Conservation (phyloP, 2,113 vertebrate genomes). For the Cacatua alba region DNA sequence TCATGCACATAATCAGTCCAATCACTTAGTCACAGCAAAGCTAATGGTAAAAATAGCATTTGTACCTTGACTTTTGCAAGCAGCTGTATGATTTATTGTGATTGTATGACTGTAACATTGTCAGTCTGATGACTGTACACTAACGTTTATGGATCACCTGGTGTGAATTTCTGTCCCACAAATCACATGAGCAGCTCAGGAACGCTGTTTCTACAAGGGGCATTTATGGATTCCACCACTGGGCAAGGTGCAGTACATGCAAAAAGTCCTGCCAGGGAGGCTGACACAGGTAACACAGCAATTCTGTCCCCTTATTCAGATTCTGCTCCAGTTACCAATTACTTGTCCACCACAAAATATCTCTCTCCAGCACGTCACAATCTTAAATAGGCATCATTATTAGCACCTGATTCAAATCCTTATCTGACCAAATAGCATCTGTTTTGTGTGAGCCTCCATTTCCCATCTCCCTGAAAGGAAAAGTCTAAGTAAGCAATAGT, state of each 20-base stretch:
- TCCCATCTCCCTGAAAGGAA: not conserved
- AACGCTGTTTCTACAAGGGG: not conserved
- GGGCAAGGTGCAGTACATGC: not conserved
- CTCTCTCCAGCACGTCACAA: not conserved
- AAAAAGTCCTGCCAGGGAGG: not conserved
- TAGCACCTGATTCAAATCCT: not conserved
- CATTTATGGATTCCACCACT: not conserved
- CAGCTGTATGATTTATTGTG: not conserved
- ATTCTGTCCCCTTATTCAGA: not conserved
- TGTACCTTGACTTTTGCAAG: not conserved
- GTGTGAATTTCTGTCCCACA: not conserved
- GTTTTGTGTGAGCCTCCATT: not conserved
- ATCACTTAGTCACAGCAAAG: not conserved
- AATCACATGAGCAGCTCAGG: not conserved
- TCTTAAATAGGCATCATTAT: not conserved
- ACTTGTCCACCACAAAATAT: not conserved
- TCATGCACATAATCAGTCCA: not conserved
- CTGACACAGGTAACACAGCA: not conserved
- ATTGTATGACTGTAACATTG: not conserved
- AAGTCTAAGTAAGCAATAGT: not conserved
- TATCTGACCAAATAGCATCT: not conserved
- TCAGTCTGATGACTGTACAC: not conserved
- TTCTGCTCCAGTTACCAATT: not conserved
- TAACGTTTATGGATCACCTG: not conserved
- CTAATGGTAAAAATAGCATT: not conserved